A percentile compares a stretch with the other conserved stretches of the same genome.
These are phyloP conservation scores for Aplodontia rufa DNA, from an alignment of 2,113 vertebrate species.

Conservation along the genomic window DNA sequence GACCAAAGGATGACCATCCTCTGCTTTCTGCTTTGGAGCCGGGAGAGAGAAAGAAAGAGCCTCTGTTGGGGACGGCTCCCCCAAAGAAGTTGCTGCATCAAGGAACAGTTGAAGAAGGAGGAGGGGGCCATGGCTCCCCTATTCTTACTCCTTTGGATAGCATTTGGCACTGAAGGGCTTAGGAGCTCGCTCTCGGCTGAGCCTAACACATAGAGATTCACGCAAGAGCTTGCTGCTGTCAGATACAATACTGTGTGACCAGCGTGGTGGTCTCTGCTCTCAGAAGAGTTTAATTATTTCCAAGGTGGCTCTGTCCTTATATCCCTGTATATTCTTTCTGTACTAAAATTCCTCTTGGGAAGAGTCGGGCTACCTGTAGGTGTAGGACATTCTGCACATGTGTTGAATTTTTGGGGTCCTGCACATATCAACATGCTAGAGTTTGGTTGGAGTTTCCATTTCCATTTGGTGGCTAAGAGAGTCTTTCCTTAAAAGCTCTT, in stretches of 20 bases:
- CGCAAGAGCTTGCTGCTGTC: background rate
- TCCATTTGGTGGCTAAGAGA: background rate
- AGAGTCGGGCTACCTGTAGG: background rate
- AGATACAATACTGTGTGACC: background rate
- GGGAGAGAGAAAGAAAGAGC: background rate
- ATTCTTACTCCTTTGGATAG: background rate
- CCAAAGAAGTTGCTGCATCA: background rate
- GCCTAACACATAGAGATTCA: background rate
- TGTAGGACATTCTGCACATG: background rate
- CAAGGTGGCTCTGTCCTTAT: background rate
- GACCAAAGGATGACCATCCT: background rate
- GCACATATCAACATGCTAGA: background rate
- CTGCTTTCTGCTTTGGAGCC: background rate
- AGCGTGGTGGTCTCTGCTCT: background rate
- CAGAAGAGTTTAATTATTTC: background rate
- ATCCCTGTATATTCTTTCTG: background rate
- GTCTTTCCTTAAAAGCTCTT: slow-evolving; percentile 31
- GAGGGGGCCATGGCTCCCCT: background rate
- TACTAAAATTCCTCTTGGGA: background rate
- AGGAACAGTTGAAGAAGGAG: background rate
- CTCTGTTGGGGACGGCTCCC: background rate
- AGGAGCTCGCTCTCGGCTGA: background rate
- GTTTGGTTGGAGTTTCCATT: background rate
- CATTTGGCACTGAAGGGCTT: slow-evolving; percentile 7
- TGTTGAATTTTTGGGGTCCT: background rate